A percentile compares a stretch with the other conserved stretches of the same genome.
These are phyloP conservation scores for Oophaga pumilio DNA, from an alignment of 2,113 vertebrate species.

Conservation along the genomic window DNA sequence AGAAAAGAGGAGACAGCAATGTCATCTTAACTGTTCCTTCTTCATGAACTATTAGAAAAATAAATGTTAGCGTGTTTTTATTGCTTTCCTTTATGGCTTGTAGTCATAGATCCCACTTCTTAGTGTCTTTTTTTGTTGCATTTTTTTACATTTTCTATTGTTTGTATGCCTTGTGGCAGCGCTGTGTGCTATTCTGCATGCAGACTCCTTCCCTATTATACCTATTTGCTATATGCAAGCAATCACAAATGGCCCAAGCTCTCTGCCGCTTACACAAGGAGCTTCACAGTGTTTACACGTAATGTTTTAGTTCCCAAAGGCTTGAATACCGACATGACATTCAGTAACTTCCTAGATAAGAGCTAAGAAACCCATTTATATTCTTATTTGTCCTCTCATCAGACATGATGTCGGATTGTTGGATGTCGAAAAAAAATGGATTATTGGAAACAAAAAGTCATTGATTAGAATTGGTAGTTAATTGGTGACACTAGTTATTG, in stretches of 20 bases:
- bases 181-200: background rate
- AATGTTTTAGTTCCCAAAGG: slow-evolving; percentile 31
- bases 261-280: slow-evolving; percentile 7
- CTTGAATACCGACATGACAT: background rate
- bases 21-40: no score
- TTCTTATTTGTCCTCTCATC: slow-evolving; percentile 17
- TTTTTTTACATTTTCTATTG: background rate
- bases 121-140: no score
- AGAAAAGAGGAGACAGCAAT: background rate
- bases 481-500: background rate
- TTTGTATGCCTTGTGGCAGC: background rate
- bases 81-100: no score
- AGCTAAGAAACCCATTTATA: slow-evolving; percentile 22
- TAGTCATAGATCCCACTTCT: no score
- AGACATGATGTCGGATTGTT: background rate
- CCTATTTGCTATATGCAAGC: slow-evolving; percentile 11
- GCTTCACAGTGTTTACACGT: background rate
- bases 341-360: slow-evolving; percentile 24
- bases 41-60: no score
- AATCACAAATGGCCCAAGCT: slow-evolving; percentile 15
- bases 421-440: background rate
- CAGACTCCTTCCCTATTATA: background rate
- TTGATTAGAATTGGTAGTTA: background rate
- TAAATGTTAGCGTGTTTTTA: no score
- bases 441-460: background rate